Evolutionary conservation across 2,113 vertebrate genomes (phyloP).

Genomic region (Otocyon megalotis): DNA sequence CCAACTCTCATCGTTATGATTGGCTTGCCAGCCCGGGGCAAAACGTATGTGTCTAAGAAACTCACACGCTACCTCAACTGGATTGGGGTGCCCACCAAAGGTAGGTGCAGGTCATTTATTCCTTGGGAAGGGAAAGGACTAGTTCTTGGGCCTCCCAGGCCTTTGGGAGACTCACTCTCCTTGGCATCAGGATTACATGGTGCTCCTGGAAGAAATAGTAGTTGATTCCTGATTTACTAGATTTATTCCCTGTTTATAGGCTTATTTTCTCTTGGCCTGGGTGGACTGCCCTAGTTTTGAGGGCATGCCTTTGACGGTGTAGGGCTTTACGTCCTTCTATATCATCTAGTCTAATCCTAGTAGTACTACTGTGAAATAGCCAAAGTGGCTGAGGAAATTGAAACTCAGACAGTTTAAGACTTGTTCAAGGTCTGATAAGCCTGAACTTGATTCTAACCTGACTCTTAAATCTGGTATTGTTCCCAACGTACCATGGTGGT

Average conservation of each 20-base stretch:
- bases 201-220: not conserved
- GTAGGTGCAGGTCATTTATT: constrained; percentile 82
- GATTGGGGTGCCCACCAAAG: constrained; percentile 98
- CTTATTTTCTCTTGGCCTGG: not conserved
- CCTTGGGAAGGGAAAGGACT: not conserved
- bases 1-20: constrained; percentile 99
- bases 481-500: not conserved
- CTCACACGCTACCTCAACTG: constrained; percentile 99
- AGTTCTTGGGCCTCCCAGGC: not conserved
- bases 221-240: constrained; percentile 1
- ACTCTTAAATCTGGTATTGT: constrained; percentile 7
- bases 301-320: not conserved
- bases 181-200: not conserved
- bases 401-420: not conserved
- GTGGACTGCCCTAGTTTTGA: not conserved
- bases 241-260: not conserved
- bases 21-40: constrained; percentile 94
- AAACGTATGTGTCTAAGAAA: constrained; percentile 99
- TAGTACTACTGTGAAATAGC: not conserved
- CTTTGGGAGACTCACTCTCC: not conserved
- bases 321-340: not conserved
- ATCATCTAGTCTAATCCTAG: not conserved
- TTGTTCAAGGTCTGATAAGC: not conserved
- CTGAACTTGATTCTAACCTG: not conserved
- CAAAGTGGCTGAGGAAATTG: not conserved